These are phyloP conservation scores for Atethmia centrago DNA, from an alignment of 2,888 invertebrate species.

Conservation along the genomic window DNA sequence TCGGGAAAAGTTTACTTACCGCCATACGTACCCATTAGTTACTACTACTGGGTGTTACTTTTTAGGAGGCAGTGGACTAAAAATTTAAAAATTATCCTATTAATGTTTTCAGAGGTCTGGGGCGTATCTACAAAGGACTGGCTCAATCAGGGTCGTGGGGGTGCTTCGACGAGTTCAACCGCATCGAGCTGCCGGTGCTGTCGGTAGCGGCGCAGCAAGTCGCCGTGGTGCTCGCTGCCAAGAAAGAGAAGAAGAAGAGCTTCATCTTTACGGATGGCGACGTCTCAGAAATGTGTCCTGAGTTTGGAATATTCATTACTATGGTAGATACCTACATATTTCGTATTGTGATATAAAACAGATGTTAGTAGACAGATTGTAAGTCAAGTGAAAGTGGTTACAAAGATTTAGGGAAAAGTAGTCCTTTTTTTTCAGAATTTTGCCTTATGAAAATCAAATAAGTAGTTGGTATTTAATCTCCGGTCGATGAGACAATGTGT, in stretches of 20 bases:
- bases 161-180: conserved; percentile 99
- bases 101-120: conserved; percentile 93
- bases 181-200: conserved; percentile 97
- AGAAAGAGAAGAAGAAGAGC: conserved; percentile 97
- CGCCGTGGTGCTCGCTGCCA: conserved; percentile 97
- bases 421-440: no score
- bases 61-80: neutral
- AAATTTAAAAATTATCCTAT: neutral
- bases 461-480: neutral
- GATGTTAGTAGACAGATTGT: neutral
- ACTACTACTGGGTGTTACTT: neutral
- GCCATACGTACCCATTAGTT: neutral
- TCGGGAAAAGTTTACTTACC: neutral
- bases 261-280: conserved; percentile 99
- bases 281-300: conserved; percentile 97
- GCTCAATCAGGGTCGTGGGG: conserved; percentile 99
- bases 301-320: conserved; percentile 99
- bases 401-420: neutral
- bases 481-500: neutral
- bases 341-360: neutral
- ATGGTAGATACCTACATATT: conserved; percentile 92
- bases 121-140: conserved; percentile 98
- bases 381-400: neutral
- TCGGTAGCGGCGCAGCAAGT: conserved; percentile 99
- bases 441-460: neutral